Evolutionary conservation across 2,113 vertebrate genomes (phyloP).

Genomic region (Rhagologus leucostigma): DNA sequence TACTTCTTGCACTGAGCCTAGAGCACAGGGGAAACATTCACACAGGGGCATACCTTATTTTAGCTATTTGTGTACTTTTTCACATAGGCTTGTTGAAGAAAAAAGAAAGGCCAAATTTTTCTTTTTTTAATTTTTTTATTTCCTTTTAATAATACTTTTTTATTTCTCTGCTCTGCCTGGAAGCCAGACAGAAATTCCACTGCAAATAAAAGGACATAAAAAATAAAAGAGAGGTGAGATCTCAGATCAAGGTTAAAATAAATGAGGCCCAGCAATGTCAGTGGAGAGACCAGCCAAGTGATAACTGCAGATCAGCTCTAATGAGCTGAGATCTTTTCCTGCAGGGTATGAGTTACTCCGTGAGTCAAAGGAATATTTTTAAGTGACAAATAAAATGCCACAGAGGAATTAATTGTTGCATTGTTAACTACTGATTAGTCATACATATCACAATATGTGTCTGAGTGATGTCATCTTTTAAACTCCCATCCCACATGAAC

Average conservation of each 20-base stretch:
- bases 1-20: neutral
- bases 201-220: neutral
- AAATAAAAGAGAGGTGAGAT: neutral
- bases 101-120: neutral
- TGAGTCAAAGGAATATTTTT: constrained; percentile 41
- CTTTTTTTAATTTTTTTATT: neutral
- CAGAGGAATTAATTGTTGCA: constrained; percentile 36
- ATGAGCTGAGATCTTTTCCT: neutral
- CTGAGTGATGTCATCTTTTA: constrained; percentile 15
- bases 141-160: neutral
- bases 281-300: neutral
- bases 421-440: constrained; percentile 34
- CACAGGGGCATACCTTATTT: neutral
- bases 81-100: neutral
- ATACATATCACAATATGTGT: constrained; percentile 18
- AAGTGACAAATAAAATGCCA: constrained; percentile 50
- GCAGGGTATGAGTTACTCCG: neutral
- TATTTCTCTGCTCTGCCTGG: neutral
- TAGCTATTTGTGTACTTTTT: neutral
- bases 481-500: neutral
- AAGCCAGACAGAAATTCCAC: neutral
- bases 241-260: constrained; percentile 13
- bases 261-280: neutral
- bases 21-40: neutral
- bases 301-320: constrained; percentile 23